These are phyloP conservation scores for Cryptocephalus moraei DNA, from an alignment of 2,888 invertebrate species.

Conservation along the genomic window DNA sequence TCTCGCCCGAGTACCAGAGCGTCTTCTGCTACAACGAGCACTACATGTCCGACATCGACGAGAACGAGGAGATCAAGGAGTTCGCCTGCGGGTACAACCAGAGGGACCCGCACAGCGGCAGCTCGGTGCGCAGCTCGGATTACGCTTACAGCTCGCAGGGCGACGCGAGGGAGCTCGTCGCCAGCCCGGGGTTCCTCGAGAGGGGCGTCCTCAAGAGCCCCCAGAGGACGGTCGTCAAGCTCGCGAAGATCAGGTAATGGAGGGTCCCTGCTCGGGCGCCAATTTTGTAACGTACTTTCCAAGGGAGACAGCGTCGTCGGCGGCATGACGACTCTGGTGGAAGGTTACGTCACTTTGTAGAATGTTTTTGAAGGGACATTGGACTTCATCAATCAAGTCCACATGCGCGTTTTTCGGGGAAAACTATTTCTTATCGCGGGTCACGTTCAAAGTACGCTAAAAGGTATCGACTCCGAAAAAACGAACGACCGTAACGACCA, in stretches of 20 bases:
- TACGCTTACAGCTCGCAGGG: slow-evolving; percentile 23
- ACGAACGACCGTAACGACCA: no score
- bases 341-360: not conserved
- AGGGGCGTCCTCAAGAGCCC: slow-evolving; percentile 30
- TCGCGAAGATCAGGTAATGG: slow-evolving; percentile 34
- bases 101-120: slow-evolving; percentile 21
- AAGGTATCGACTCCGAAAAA: no score
- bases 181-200: slow-evolving; percentile 1
- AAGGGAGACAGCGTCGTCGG: no score
- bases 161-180: slow-evolving; percentile 9
- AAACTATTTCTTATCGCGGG: no score
- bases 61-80: slow-evolving; percentile 35
- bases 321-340: no score
- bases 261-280: no score
- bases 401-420: no score
- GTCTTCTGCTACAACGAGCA: slow-evolving; percentile 32
- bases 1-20: slow-evolving; percentile 25
- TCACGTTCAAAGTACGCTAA: no score
- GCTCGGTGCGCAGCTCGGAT: slow-evolving; percentile 33
- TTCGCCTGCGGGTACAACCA: slow-evolving; percentile 27
- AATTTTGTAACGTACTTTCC: not conserved
- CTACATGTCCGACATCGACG: slow-evolving; percentile 37
- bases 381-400: no score
- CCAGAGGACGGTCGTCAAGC: slow-evolving; percentile 31
- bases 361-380: not conserved